phyloP scores from a whole-genome alignment of 2,888 invertebrate genomes.

The Coremacera marginata region DNA sequence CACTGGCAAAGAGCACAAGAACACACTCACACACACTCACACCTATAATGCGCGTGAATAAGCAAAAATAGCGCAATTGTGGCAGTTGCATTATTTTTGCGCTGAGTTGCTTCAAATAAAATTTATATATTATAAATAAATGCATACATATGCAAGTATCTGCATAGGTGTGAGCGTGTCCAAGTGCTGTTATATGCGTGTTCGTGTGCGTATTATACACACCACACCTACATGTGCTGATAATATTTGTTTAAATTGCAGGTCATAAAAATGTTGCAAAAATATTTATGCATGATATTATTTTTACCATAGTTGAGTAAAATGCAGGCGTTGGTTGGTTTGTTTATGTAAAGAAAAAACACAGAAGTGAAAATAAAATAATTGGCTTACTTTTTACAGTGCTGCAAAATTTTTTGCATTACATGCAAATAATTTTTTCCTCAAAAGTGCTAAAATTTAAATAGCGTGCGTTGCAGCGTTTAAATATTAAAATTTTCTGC shows the following conservation, averaged over 20 bases:
- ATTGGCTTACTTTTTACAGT: neutral
- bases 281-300: constrained; percentile 26
- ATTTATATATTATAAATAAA: neutral
- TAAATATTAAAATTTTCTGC: neutral
- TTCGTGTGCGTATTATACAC: neutral
- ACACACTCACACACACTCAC: neutral
- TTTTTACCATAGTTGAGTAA: constrained; percentile 12
- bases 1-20: too few species aligned
- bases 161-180: neutral
- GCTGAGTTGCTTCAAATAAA: constrained; percentile 26
- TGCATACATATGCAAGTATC: neutral
- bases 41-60: neutral
- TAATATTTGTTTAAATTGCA: constrained; percentile 11
- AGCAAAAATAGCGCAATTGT: constrained; percentile 4
- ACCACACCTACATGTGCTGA: neutral
- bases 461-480: neutral
- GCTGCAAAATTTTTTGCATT: neutral
- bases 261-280: constrained; percentile 30
- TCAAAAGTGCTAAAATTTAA: constrained; percentile 13
- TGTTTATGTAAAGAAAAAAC: neutral
- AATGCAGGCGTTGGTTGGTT: neutral
- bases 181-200: neutral
- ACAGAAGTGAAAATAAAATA: neutral
- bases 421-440: neutral
- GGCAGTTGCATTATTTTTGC: constrained; percentile 15